phyloP scores from a whole-genome alignment of 2,113 vertebrate genomes.

The Channa maculata region DNA sequence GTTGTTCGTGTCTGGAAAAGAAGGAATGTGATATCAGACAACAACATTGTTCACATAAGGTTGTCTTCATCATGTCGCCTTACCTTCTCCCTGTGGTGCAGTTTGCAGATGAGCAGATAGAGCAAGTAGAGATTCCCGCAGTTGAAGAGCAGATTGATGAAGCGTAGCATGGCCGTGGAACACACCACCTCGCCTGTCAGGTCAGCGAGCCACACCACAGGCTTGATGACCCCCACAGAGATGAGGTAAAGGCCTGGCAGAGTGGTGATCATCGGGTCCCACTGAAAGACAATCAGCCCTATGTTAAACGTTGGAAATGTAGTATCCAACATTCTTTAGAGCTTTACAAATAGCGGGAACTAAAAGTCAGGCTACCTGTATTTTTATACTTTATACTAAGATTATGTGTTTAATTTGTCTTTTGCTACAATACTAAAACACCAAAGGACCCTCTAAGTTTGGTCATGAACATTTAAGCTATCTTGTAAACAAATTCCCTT shows the following conservation, averaged over 20 bases:
- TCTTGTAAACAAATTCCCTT: too few species aligned
- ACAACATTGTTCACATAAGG: neutral
- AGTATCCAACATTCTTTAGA: too few species aligned
- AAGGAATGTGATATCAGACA: neutral
- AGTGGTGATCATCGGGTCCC: constrained; percentile 99
- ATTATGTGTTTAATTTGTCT: too few species aligned
- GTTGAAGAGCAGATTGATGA: constrained; percentile 95
- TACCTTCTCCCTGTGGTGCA: constrained; percentile 93
- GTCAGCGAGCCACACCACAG: constrained; percentile 87
- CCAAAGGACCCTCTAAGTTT: too few species aligned
- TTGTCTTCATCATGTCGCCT: accelerated
- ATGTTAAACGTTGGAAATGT: neutral
- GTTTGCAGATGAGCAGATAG: constrained; percentile 88
- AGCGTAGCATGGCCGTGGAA: constrained; percentile 93
- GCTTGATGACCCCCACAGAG: constrained; percentile 91
- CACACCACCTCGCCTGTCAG: constrained; percentile 88
- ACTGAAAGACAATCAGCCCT: constrained; percentile 78
- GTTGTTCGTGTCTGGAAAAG: constrained; percentile 82
- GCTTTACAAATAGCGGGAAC: too few species aligned
- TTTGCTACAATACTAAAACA: too few species aligned
- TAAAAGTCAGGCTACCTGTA: too few species aligned
- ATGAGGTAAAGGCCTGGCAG: constrained; percentile 93
- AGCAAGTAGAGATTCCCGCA: constrained; percentile 93
- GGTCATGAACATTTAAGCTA: too few species aligned
- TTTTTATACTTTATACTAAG: too few species aligned